Evolutionary conservation across 1,140 invertebrate genomes (phyloP).

Genomic region (Neodiprion pinetum): DNA sequence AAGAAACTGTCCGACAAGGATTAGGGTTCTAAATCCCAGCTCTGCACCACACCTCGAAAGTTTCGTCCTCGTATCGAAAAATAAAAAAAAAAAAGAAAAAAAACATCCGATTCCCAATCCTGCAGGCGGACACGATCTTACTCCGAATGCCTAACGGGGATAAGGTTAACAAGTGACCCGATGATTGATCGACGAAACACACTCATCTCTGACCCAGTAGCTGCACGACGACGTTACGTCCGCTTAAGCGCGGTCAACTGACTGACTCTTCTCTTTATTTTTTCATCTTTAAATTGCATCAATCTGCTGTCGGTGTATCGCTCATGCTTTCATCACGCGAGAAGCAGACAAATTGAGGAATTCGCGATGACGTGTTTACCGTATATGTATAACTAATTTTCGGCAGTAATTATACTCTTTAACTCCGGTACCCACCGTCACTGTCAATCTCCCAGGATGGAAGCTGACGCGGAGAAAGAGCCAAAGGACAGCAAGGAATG

Average conservation of each 20-base stretch:
- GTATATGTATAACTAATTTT: too few relatives aligned
- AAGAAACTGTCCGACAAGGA: neutral
- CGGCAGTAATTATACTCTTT: too few relatives aligned
- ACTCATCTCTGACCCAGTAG: neutral
- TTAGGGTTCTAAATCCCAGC: neutral
- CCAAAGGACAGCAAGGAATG: conserved; percentile 28
- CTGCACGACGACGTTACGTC: neutral
- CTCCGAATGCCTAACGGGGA: neutral
- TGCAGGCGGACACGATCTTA: neutral
- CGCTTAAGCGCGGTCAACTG: neutral
- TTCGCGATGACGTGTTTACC: too few relatives aligned
- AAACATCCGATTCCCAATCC: neutral
- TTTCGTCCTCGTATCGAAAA: neutral
- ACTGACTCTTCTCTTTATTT: neutral
- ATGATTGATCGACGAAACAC: conserved; percentile 2
- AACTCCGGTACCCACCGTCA: neutral
- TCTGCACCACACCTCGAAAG: neutral
- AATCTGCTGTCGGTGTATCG: neutral
- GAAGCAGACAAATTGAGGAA: too few relatives aligned
- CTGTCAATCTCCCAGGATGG: conserved; percentile 14
- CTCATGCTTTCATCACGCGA: neutral
- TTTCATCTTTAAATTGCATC: neutral
- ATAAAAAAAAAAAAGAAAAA: neutral
- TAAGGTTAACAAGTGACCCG: neutral
- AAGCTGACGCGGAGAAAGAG: conserved; percentile 7